Evolutionary conservation across 2,888 invertebrate species (phyloP).

Genomic region (Mimumesa dahlbomi): DNA sequence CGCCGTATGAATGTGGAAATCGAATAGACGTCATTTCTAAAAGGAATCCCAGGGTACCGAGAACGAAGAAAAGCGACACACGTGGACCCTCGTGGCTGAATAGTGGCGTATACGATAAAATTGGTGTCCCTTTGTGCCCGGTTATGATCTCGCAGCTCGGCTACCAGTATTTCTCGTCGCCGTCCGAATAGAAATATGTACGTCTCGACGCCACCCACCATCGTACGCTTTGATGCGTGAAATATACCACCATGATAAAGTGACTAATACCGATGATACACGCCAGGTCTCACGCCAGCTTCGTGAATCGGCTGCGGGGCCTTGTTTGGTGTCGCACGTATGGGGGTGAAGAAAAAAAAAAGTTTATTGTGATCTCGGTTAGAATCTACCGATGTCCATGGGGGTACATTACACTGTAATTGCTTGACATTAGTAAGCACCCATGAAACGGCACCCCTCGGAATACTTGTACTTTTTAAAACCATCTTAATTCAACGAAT

Average conservation of each 20-base stretch:
- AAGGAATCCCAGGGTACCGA: too few relatives aligned
- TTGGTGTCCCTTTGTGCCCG: not conserved
- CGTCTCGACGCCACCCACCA: conserved; percentile 16
- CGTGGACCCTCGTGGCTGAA: too few relatives aligned
- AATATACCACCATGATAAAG: conserved; percentile 51
- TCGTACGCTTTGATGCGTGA: conserved; percentile 41
- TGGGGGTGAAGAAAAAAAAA: conserved; percentile 39
- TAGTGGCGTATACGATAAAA: not conserved
- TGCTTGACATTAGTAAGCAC: not conserved
- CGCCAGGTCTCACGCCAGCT: conserved; percentile 50
- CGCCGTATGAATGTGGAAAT: too few relatives aligned
- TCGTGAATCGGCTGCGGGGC: conserved; percentile 27
- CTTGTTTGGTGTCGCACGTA: conserved; percentile 15
- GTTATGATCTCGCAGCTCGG: not conserved
- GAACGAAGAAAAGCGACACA: too few relatives aligned
- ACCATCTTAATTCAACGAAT: too few relatives aligned
- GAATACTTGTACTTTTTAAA: not conserved
- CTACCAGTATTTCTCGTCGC: too few relatives aligned
- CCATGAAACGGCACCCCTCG: not conserved
- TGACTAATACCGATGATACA: conserved; percentile 46
- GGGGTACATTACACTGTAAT: conserved; percentile 25
- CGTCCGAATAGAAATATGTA: too few relatives aligned
- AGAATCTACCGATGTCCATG: conserved; percentile 33
- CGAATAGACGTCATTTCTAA: too few relatives aligned
- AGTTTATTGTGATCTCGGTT: conserved; percentile 48